Percentiles rank a stretch among this genome's conserved stretches.
Evolutionary conservation across 2,113 vertebrate species (phyloP).

Genomic region (Phaethornis superciliosus): DNA sequence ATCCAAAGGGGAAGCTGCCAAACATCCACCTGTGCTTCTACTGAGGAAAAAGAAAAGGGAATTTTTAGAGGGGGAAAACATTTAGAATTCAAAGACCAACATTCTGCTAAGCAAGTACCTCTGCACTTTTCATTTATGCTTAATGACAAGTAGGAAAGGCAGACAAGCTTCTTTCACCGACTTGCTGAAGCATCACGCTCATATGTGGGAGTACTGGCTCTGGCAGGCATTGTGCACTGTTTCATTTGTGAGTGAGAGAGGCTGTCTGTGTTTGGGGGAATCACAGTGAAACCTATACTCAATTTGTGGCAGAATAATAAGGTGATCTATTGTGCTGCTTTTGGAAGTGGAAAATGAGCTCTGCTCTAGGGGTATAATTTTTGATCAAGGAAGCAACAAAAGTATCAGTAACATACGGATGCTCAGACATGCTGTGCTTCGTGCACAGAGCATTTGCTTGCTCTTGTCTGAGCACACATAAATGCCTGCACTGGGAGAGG

Average conservation of each 20-base stretch:
- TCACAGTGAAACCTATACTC: conserved; percentile 21
- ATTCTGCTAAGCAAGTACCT: background rate
- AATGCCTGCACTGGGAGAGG: background rate
- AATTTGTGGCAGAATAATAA: conserved; percentile 48
- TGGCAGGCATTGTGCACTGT: conserved; percentile 2
- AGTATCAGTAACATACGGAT: background rate
- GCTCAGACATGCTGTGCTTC: accelerated
- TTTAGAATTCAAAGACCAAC: background rate
- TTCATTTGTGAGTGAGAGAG: conserved; percentile 52
- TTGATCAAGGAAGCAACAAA: background rate
- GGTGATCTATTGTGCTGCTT: conserved; percentile 46
- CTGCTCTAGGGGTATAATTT: conserved; percentile 1
- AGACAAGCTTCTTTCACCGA: conserved; percentile 20
- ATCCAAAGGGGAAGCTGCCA: background rate
- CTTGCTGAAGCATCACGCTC: background rate
- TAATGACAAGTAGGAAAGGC: background rate
- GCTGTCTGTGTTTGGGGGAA: conserved; percentile 30
- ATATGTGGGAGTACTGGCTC: conserved; percentile 26
- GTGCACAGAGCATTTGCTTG: background rate
- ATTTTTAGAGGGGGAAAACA: background rate
- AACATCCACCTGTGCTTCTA: background rate
- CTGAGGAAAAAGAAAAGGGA: background rate
- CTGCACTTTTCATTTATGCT: conserved; percentile 19
- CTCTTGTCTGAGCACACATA: background rate
- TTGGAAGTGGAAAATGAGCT: conserved; percentile 51